Base-by-base conservation (phyloP, 2,113 vertebrate genomes). In the Reinhardtius hippoglossoides region DNA sequence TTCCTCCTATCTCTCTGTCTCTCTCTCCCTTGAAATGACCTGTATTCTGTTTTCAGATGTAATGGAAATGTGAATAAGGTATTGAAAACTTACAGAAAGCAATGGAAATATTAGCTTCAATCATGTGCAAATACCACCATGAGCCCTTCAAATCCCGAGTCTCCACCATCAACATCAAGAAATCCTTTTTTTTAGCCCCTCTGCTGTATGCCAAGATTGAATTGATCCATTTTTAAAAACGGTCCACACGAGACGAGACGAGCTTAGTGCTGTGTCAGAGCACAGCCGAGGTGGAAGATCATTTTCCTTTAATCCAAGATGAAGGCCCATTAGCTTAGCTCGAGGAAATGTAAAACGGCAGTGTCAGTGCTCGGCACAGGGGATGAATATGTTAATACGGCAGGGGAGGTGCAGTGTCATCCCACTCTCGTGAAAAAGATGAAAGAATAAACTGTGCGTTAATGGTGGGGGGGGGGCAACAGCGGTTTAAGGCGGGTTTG, bases 221-320 rank as follows among this genome's bases (percentile, higher is more conserved):
- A 55, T 46, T 35, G 66, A 69, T 84, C 52, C 24, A 26, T 42
- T 40, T 71, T 60, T 44, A 16, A 58, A 61, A 67, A 48, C 3
- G 20, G 27, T 80, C 68, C 2, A 13, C 16, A 26, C 23, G 16
- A 63, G 71, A 69, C 57, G 42, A 60, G 58, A 23, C n/a, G 8
- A 66, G 62, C 69, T 71, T 0, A 13, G 31, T 50, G 66, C 66
- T 68, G 66, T 72, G 74, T 73, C 70, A 59, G 48, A 63, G 65
- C 68, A 13, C 69, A 60, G 73, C 63, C 59, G 65, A 71, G 70
- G 54, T 35, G 54, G 66, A 67, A 74, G 78, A 84, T 81, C 15
- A 66, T 84, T 89, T 62, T 37, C 66, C 61, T 88, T 78, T 85
- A 92, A 89, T 89, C 85, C 81, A 65, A 78, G 68, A 82, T 79